Percentiles rank a stretch among this genome's conserved stretches.
phyloP scores from a whole-genome alignment of 2,797 vertebrate species.

The Triplophysa bombifrons region DNA sequence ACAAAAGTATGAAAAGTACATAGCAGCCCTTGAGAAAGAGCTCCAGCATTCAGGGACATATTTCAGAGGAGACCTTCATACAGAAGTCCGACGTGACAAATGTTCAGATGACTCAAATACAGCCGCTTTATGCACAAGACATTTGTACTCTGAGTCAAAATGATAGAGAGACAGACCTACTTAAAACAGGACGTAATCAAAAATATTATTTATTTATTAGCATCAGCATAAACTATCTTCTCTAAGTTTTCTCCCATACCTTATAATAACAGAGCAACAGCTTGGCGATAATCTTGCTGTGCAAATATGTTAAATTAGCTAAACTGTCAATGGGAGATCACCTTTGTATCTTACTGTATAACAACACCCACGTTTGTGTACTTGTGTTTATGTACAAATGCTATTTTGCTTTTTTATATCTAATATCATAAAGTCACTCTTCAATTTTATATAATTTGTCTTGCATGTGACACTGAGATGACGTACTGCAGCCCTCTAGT shows the following conservation, averaged over 20 bases:
- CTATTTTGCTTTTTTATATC: too few species aligned
- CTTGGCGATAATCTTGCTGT: background rate
- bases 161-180: constrained; percentile 1
- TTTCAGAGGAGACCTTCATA: constrained; percentile 24
- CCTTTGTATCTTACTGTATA: too few species aligned
- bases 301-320: background rate
- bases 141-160: background rate
- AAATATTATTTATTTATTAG: background rate
- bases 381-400: too few species aligned
- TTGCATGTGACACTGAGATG: too few species aligned
- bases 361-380: too few species aligned
- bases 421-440: too few species aligned
- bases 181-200: background rate
- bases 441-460: too few species aligned
- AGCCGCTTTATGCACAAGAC: background rate
- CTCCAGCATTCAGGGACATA: background rate
- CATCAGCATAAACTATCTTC: background rate
- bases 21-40: constrained; percentile 13
- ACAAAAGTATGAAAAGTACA: constrained; percentile 9
- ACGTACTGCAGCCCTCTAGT: too few species aligned
- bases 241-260: background rate
- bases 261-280: background rate
- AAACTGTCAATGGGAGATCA: too few species aligned
- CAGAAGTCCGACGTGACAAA: constrained; percentile 13
- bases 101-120: constrained; percentile 4